Evolutionary conservation across 2,797 vertebrate species (phyloP), one percentile per base, ranked within the genome.

Genomic region (Tinamus major): DNA sequence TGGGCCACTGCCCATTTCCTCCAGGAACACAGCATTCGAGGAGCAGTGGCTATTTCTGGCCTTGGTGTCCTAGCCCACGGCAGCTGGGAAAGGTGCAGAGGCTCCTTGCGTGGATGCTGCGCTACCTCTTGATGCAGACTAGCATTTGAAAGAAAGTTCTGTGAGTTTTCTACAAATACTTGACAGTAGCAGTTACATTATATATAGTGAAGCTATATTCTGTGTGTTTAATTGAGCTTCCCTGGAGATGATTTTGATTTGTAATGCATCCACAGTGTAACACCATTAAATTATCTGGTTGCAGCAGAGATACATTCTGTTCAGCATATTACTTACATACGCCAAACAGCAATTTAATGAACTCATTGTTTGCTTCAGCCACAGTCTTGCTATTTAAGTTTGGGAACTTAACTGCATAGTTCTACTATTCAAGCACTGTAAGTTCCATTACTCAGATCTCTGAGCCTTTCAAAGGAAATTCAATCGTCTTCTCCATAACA

Each of bases 321-420:
- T 51, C 61, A 89, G 27, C 13, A 10, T 77, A 48, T 85, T 90
- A 16, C n/a, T 80, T 80, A 61, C 44, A 35, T 61, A 19, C 27
- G 84, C 21, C 74, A 84, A 90, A 51, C 11, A 88, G 51, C 18
- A 86, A 77, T 69, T 87, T 79, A 55, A 79, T 69, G 29, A 88
- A 70, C 9, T 78, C 27, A 29, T 37, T 71, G 42, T 56, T 70
- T 67, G 18, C 37, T 42, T 51, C 39, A 80, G 53, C 26, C 53
- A n/a, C 71, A 71, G 37, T 63, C 33, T 65, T 64, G 29, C 20
- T 42, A 55, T 67, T 92, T 55, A 64, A 46, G 19, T 64, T 83
- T 75, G 55, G 42, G 21, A 82, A 69, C 35, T 46, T 79, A 13
- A 79, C 8, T 15, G 33, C 69, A 51, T 19, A 62, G 23, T 75